Base-by-base conservation (phyloP, 2,888 invertebrate species). In the Erpobdella octoculata region DNA sequence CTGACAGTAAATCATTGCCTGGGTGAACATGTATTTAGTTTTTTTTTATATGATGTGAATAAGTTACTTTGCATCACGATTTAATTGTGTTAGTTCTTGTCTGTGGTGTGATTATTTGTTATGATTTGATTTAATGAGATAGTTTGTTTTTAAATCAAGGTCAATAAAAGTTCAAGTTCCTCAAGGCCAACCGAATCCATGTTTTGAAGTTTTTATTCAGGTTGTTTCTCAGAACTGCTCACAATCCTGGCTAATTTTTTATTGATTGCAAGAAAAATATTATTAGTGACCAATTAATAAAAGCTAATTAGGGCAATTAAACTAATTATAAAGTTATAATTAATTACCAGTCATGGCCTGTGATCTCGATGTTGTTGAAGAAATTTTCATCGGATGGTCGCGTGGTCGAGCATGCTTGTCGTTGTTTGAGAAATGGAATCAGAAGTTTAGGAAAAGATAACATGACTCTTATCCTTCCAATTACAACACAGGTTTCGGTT, bases 321-420 rank as follows among this genome's bases (percentile, higher is more conserved):
- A n/a, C n/a, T n/a, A n/a, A n/a, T n/a, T n/a, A n/a, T n/a, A n/a
- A n/a, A n/a, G n/a, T n/a, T n/a, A n/a, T n/a, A n/a, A n/a, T n/a
- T n/a, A n/a, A n/a, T n/a, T n/a, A n/a, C 15, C 69, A 69, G 69
- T 41, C 35, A 25, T 69, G 69, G 69, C 69, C 69, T 4, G 53
- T 36, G 6, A 12, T 69, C 4, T 69, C 58, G 18, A 25, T 18
- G n/a, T 2, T 69, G 6, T 58, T 69, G 58, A 28, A 69, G 25
- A 69, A 53, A 36, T 69, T 48, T 28, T 33, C 53, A n/a, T 21
- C 31, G 21, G 36, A 69, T 37, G 69, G 35, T 4, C 38, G 46
- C 21, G 58, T 69, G 35, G 35, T 69, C 37, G 69, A 69, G 46
- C 69, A 69, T 36, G 18, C 58, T n/a, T 69, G 69, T 46, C 38